A percentile compares a stretch with the other conserved stretches of the same genome.
Evolutionary conservation across 53 echinoderm and acorn worm species (phyloP).

Genomic region (Hippasteria phrygiana): DNA sequence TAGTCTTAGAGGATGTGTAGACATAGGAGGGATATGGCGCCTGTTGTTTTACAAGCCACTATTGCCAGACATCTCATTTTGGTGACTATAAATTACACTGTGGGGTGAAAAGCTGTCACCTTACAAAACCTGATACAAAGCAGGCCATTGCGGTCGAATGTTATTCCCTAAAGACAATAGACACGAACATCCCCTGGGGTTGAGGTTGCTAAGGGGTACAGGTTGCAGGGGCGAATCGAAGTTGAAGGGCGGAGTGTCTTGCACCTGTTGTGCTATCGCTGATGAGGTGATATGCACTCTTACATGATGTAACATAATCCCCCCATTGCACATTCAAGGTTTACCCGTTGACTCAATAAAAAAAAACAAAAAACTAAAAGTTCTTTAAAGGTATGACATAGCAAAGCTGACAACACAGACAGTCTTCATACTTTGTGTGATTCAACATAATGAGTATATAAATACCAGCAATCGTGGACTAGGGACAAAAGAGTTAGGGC

Average conservation of each 20-base stretch:
- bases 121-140: background rate
- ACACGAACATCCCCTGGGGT: constrained; percentile 44
- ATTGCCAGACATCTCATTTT: background rate
- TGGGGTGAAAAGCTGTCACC: background rate
- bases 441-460: no score
- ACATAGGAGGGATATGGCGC: no score
- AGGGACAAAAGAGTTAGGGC: no score
- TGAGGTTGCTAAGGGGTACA: constrained; percentile 14
- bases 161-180: constrained; percentile 4
- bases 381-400: no score
- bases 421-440: no score
- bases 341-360: no score
- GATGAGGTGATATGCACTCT: background rate
- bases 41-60: no score
- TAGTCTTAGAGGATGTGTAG: no score
- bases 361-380: no score
- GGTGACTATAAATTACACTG: background rate
- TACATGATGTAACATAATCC: background rate
- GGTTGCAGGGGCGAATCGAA: constrained; percentile 2
- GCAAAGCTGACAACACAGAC: no score
- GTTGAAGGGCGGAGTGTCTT: constrained; percentile 10
- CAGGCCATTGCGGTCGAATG: background rate
- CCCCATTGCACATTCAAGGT: no score
- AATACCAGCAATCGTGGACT: no score
- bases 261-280: constrained; percentile 3